phyloP scores from a whole-genome alignment of 2,797 vertebrate species.

The Chrysocyon brachyurus region DNA sequence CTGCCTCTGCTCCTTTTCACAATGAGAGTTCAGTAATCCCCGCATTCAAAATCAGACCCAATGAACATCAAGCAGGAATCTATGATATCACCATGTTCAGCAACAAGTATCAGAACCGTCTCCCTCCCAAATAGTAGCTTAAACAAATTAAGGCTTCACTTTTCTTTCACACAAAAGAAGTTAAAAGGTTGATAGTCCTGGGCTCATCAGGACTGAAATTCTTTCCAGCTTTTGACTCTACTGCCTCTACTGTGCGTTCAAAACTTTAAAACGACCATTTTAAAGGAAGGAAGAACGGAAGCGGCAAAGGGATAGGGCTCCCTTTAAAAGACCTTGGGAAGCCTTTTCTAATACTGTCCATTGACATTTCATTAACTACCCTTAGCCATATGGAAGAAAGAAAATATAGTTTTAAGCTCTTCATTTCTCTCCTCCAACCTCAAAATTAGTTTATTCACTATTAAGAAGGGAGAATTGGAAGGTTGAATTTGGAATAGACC shows the following conservation, averaged over 20 bases:
- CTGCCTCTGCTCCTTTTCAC: neutral
- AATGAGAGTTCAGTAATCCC: neutral
- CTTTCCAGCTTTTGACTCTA: neutral
- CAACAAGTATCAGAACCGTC: neutral
- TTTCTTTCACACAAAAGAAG: neutral
- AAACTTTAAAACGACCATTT: neutral
- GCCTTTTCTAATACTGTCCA: neutral
- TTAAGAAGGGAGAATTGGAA: neutral
- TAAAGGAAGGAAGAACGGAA: neutral
- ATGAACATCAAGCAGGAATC: neutral
- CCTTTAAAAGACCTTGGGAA: neutral
- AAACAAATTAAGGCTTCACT: slow-evolving; percentile 3
- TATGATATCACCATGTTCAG: neutral
- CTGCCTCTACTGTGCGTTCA: neutral
- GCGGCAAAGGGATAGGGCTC: fast-evolving
- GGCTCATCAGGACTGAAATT: neutral
- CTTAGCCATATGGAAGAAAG: neutral
- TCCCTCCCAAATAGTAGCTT: neutral
- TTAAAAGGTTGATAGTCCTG: neutral
- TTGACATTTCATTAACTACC: neutral
- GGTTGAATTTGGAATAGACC: neutral
- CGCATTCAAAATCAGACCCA: slow-evolving; percentile 16
- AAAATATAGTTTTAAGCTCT: neutral
- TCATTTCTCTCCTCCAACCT: neutral
- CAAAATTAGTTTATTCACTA: neutral